Conservation (phyloP, 2,113 vertebrate genomes). For the Periophthalmodon schlosseri region DNA sequence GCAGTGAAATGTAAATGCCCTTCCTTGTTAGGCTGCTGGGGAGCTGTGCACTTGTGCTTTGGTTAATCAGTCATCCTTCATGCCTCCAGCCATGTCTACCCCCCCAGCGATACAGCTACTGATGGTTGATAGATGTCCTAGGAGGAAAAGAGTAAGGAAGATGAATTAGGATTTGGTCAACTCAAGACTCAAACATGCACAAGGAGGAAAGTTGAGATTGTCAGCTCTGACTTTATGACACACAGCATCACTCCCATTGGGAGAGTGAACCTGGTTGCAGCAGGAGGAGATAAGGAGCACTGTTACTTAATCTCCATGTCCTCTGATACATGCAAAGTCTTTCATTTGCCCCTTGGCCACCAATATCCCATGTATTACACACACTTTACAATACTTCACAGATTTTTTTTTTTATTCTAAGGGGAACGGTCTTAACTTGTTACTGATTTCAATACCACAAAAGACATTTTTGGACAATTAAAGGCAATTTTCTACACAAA, state of each 20-base stretch:
- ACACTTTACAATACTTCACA: neutral
- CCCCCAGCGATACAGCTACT: conserved; percentile 22
- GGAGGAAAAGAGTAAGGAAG: conserved; percentile 42
- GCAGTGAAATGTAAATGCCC: conserved; percentile 68
- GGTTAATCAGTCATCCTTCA: conserved; percentile 70
- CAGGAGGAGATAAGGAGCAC: conserved; percentile 26
- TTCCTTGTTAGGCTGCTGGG: conserved; percentile 68
- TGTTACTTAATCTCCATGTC: conserved; percentile 58
- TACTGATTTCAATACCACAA: too few species aligned
- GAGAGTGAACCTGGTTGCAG: conserved; percentile 42
- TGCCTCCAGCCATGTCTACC: conserved; percentile 11
- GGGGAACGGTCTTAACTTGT: too few species aligned
- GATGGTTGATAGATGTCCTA: conserved; percentile 66
- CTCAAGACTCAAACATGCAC: conserved; percentile 22
- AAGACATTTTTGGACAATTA: too few species aligned
- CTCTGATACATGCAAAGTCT: conserved; percentile 39
- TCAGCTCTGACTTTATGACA: conserved; percentile 1
- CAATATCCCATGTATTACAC: conserved; percentile 34
- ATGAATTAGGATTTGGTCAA: conserved; percentile 54
- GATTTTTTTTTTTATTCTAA: too few species aligned
- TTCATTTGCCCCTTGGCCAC: conserved; percentile 49
- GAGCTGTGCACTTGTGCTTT: conserved; percentile 62
- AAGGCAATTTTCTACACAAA: too few species aligned
- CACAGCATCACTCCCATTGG: conserved; percentile 26
- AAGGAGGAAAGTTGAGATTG: neutral